These are phyloP conservation scores for Chalcosyrphus nemorum DNA, from an alignment of 2,888 invertebrate species.

Conservation along the genomic window DNA sequence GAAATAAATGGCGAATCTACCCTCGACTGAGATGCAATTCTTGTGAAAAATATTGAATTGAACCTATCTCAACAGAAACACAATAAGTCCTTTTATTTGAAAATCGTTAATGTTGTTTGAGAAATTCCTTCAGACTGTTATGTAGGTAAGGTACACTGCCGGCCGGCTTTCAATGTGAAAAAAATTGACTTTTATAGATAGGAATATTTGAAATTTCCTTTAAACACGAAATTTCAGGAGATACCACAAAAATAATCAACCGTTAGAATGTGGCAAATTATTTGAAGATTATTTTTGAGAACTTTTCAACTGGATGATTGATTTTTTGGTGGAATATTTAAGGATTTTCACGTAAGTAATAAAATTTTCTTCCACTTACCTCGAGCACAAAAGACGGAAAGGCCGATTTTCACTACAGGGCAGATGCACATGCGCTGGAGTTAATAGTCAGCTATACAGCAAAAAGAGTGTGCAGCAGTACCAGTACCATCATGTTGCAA, in stretches of 20 bases:
- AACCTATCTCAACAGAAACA: conserved; percentile 18
- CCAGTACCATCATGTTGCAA: conserved; percentile 53
- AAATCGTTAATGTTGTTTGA: background rate
- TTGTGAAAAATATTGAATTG: background rate
- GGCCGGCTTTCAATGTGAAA: conserved; percentile 62
- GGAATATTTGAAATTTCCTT: background rate
- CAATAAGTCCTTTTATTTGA: background rate
- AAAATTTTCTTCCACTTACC: conserved; percentile 81
- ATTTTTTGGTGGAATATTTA: conserved; percentile 72
- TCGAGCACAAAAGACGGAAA: conserved; percentile 82
- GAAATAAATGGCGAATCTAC: conserved; percentile 11
- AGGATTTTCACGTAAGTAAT: conserved; percentile 77
- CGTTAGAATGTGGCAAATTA: conserved; percentile 36
- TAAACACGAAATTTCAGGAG: background rate
- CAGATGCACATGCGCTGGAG: conserved; percentile 79
- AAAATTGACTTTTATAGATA: conserved; percentile 50
- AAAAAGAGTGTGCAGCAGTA: conserved; percentile 58
- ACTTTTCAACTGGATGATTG: conserved; percentile 54
- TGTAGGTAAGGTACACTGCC: conserved; percentile 38
- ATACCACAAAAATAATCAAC: conserved; percentile 51
- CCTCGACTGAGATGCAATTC: conserved; percentile 2
- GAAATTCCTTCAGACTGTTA: conserved; percentile 17
- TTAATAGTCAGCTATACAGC: conserved; percentile 68
- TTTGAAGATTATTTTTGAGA: conserved; percentile 21
- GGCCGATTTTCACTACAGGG: conserved; percentile 78